Percentiles rank a stretch among this genome's conserved stretches.
Conservation (phyloP, 2,113 vertebrate species). For the Dunckerocampus dactyliophorus region DNA sequence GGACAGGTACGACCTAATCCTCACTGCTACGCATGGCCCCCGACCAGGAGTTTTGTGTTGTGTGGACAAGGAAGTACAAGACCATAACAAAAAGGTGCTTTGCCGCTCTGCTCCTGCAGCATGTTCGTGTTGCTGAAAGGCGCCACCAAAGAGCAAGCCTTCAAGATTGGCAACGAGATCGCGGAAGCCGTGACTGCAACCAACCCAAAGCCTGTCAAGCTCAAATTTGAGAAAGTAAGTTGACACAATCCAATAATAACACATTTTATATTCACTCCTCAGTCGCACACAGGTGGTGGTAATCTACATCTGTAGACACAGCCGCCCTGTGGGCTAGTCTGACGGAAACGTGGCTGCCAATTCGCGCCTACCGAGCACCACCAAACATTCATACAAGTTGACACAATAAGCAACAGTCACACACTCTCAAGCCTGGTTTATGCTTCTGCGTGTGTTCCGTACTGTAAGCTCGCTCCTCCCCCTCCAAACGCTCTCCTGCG, state of each 20-base stretch:
- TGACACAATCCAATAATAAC: not conserved
- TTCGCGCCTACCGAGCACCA: too few species aligned
- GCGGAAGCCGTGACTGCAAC: constrained; percentile 95
- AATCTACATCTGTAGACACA: too few species aligned
- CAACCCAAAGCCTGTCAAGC: constrained; percentile 93
- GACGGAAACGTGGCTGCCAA: too few species aligned
- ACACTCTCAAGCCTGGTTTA: not conserved
- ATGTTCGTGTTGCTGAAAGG: constrained; percentile 97
- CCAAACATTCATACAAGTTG: too few species aligned
- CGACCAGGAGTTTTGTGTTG: not conserved
- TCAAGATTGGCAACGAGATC: constrained; percentile 95
- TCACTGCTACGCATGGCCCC: too few species aligned
- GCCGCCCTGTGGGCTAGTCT: too few species aligned
- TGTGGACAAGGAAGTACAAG: too few species aligned
- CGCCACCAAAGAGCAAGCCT: constrained; percentile 96
- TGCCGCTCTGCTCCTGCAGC: constrained; percentile 60
- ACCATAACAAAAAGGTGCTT: not conserved
- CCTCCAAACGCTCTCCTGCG: too few species aligned
- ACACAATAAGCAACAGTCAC: not conserved
- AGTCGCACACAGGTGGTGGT: too few species aligned
- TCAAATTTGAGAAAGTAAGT: constrained; percentile 97
- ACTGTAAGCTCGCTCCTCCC: too few species aligned
- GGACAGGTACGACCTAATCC: constrained; percentile 75
- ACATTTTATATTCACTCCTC: too few species aligned
- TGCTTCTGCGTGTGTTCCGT: too few species aligned